Conservation (phyloP, 2,888 invertebrate species). For the Electrophaes corylata region DNA sequence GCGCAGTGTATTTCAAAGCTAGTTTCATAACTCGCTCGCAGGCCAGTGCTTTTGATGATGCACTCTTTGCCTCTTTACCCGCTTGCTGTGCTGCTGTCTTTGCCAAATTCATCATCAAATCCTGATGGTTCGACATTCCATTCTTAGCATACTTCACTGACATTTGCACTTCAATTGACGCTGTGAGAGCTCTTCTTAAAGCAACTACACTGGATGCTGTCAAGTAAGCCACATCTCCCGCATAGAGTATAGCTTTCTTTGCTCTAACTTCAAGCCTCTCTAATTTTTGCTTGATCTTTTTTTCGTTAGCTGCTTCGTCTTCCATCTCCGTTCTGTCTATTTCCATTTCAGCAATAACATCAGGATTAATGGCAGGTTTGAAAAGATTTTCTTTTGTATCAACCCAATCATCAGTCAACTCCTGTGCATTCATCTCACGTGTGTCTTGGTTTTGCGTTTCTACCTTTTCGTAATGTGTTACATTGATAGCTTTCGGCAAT, state of each 20-base stretch:
- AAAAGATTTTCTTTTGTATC: conserved; percentile 63
- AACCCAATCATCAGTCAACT: conserved; percentile 68
- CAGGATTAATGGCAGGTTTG: conserved; percentile 60
- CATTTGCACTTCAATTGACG: conserved; percentile 79
- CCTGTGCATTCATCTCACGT: conserved; percentile 60
- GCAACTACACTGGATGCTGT: conserved; percentile 79
- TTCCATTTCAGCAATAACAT: conserved; percentile 72
- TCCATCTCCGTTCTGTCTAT: conserved; percentile 69
- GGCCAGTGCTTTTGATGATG: conserved; percentile 72
- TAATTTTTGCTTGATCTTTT: conserved; percentile 66
- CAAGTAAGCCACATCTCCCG: conserved; percentile 78
- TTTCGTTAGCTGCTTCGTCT: conserved; percentile 62
- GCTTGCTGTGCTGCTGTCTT: conserved; percentile 80
- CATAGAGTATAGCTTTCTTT: conserved; percentile 77
- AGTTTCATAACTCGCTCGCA: conserved; percentile 74
- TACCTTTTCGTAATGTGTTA: conserved; percentile 53
- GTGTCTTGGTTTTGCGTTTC: conserved; percentile 57
- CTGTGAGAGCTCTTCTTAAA: conserved; percentile 74
- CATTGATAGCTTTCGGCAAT: conserved; percentile 63
- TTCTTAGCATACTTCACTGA: conserved; percentile 74
- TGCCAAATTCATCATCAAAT: conserved; percentile 79
- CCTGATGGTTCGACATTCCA: conserved; percentile 77
- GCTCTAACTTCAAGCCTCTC: conserved; percentile 74
- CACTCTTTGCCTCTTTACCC: conserved; percentile 77
- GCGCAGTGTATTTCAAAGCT: conserved; percentile 75